phyloP scores from a whole-genome alignment of 1,140 invertebrate species.

The Notospermus geniculatus region DNA sequence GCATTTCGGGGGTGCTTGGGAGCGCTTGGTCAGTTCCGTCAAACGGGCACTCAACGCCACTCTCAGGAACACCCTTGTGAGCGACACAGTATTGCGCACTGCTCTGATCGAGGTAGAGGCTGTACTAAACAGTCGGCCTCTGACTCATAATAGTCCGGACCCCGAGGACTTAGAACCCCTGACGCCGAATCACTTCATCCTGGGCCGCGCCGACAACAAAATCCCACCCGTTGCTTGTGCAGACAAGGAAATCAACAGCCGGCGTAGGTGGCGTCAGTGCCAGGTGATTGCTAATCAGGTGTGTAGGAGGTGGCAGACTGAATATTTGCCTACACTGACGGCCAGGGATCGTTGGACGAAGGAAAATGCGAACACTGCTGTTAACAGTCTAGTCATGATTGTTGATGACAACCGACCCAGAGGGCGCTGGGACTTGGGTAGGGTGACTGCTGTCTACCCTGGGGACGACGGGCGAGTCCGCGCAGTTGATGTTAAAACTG shows the following conservation, averaged over 20 bases:
- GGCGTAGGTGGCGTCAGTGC: slow-evolving; percentile 5
- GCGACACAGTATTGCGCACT: slow-evolving; percentile 15
- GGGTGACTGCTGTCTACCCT: too few relatives aligned
- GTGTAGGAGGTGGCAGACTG: slow-evolving; percentile 13
- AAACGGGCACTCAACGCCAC: slow-evolving; percentile 8
- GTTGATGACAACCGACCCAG: too few relatives aligned
- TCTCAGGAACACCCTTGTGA: neutral
- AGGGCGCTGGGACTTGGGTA: too few relatives aligned
- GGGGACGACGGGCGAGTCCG: too few relatives aligned
- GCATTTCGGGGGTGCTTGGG: too few relatives aligned
- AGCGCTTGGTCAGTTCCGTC: slow-evolving; percentile 4
- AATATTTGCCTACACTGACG: slow-evolving; percentile 9
- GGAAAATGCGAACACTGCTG: neutral
- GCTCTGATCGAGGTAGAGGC: slow-evolving; percentile 25
- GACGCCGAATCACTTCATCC: slow-evolving; percentile 35
- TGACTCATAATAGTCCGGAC: slow-evolving; percentile 36
- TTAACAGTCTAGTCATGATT: too few relatives aligned
- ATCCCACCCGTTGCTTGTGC: slow-evolving; percentile 5
- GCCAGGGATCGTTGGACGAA: neutral
- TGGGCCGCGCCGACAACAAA: slow-evolving; percentile 8
- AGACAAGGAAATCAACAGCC: neutral
- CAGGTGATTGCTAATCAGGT: slow-evolving; percentile 14
- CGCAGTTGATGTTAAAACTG: neutral
- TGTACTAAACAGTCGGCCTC: slow-evolving; percentile 29
- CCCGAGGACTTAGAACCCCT: slow-evolving; percentile 27